Base-by-base conservation (phyloP, 2,797 vertebrate genomes). In the Toxotes lorentzi region DNA sequence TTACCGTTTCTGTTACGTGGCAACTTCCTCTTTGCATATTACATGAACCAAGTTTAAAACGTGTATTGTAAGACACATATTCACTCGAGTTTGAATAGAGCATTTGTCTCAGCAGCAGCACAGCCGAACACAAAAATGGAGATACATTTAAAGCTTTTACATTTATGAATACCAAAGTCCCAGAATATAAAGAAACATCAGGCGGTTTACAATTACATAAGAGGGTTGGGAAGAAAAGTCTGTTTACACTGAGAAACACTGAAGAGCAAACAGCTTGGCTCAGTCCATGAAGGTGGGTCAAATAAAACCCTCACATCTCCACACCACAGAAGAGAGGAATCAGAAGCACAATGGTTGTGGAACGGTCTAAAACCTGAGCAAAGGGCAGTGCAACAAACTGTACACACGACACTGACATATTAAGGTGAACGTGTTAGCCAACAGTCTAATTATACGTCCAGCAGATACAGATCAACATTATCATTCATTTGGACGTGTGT, bases 21-120 rank as follows among this genome's bases (percentile, higher is more conserved):
- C 50, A 59, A 71, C 70, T 77, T 82, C 70, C 76, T 71, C 53
- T 76, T 72, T 19, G 43, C 45, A 35, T 45, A 30, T 47, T 30
- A 48, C 35, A 48, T 0, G 2, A 0, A 12, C 27, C 62, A 14
- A 11, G 32, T 24, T 60, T 56, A 41, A 75, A 32, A 14, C 5
- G 32, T n/a, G 40, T 30, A 24, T 12, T 69, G 34, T 41, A 12
- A n/a, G 35, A 66, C n/a, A 59, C 34, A 78, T 13, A 24, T 2
- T 27, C 51, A 54, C 13, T 5, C 13, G 40, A 35, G 51, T 38
- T 47, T 50, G 17, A 62, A 51, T 9, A 14, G 16, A 76, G 27
- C 27, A 5, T 68, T 30, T 56, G 7, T 78, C 30, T 35, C 58
- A 21, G 8, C 12, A 19, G 17, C 17, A 45, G 24, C 38, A 30